phyloP scores from a whole-genome alignment of 2,797 vertebrate genomes.

The Sebastes diploproa region DNA sequence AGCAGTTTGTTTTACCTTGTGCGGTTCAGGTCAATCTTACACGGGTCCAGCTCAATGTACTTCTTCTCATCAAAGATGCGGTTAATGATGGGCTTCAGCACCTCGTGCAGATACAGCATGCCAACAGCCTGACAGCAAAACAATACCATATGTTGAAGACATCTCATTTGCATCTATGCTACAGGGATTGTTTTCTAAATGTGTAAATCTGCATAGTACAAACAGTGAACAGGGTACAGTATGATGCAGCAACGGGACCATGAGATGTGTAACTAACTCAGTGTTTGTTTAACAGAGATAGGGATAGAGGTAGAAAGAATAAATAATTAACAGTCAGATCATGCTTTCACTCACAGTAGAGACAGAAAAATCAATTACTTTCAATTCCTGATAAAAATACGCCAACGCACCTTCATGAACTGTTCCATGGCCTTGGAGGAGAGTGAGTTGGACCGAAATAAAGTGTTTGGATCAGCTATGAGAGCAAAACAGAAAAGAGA shows the following conservation, averaged over 20 bases:
- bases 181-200: neutral
- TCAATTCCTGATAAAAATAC: neutral
- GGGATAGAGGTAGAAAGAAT: too few species aligned
- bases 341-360: neutral
- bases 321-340: slow-evolving; percentile 8
- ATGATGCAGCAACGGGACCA: neutral
- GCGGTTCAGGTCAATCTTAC: slow-evolving; percentile 90
- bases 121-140: slow-evolving; percentile 85
- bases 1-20: slow-evolving; percentile 74
- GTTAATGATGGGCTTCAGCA: slow-evolving; percentile 87
- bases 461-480: slow-evolving; percentile 91
- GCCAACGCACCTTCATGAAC: slow-evolving; percentile 91
- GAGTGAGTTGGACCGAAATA: slow-evolving; percentile 93
- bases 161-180: slow-evolving; percentile 12
- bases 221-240: neutral
- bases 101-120: slow-evolving; percentile 91
- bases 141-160: slow-evolving; percentile 35
- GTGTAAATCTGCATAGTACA: neutral
- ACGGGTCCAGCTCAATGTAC: slow-evolving; percentile 91
- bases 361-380: neutral
- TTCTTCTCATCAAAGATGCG: slow-evolving; percentile 93
- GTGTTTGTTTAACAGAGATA: neutral
- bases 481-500: slow-evolving; percentile 31
- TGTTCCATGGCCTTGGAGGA: slow-evolving; percentile 95
- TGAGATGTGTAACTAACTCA: neutral